Base-by-base conservation (phyloP, 2,888 invertebrate genomes). In the Allophyes oxyacanthae region DNA sequence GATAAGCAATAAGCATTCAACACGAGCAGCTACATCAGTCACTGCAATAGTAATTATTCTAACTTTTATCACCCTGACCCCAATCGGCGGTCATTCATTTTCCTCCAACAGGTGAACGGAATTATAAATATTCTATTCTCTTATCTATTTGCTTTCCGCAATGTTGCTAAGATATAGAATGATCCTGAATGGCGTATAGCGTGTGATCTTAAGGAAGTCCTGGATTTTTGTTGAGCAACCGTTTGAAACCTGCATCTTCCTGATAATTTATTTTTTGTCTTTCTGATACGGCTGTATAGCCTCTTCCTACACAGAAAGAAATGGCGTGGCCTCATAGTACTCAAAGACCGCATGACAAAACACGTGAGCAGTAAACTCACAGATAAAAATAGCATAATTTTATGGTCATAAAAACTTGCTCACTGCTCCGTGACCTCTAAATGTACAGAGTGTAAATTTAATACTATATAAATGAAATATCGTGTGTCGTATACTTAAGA, bases 391-490 rank as follows among this genome's bases (percentile, higher is more conserved):
- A 63, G 42, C 26, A 32, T 15, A 4, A 2, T 41, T 33, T 57
- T 52, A 63, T 49, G 36, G 0, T 6, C 14, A 37, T 55, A 56
- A 65, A 64, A 64, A 53, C 14, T 64, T 53, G 50, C 40, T 60
- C 48, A 36, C 14, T 7, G n/a, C 25, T 15, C 28, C 20, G 42
- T 51, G 63, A 60, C 56, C 68, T 68, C 55, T 53, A 61, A 60
- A 52, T 36, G 40, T 43, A 30, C 15, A 44, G 41, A 55, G 57
- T 52, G 46, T 61, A 52, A 48, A 36, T 58, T 50, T 2, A 63
- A 60, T 46, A 40, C 10, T 28, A 15, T 42, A 57, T 54, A 51
- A 51, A 52, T 48, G 0, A 44, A 64, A 64, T 61, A 64, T 71
- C 51, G 36, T 52, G 57, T 55, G 53, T 57, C 64, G n/a, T 49